Conservation (phyloP, 2,888 invertebrate species). For the Acanthosepion pharaonis region DNA sequence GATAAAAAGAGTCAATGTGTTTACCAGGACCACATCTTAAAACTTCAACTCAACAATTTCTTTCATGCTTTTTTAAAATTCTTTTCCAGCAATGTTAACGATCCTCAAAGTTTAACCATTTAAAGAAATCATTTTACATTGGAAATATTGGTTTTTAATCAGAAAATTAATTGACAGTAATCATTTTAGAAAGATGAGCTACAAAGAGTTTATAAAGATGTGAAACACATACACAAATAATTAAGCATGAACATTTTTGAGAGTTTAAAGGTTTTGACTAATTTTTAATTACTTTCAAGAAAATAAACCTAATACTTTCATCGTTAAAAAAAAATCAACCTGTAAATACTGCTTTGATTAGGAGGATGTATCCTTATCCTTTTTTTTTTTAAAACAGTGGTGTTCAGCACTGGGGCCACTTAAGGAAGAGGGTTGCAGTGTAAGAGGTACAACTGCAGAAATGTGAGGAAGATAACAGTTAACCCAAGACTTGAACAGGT, state of each 20-base stretch:
- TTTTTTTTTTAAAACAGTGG: too few species aligned
- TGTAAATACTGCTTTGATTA: not conserved
- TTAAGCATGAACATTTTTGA: too few species aligned
- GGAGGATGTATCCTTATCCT: not conserved
- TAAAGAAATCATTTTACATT: not conserved
- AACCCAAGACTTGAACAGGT: too few species aligned
- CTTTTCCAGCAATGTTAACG: not conserved
- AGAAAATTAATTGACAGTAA: not conserved
- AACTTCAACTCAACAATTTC: not conserved
- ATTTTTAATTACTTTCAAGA: not conserved
- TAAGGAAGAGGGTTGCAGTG: too few species aligned
- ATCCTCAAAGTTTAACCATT: constrained; percentile 17
- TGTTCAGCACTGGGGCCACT: too few species aligned
- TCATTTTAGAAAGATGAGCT: not conserved
- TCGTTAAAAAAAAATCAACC: not conserved
- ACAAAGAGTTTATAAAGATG: not conserved
- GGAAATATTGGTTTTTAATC: not conserved
- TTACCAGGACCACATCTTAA: not conserved
- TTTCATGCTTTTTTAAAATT: not conserved
- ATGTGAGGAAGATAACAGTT: too few species aligned
- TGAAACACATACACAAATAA: not conserved
- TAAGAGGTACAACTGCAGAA: too few species aligned
- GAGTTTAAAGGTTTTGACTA: not conserved
- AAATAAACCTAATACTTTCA: not conserved
- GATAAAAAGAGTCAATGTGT: too few species aligned